Percentiles rank a stretch among this genome's conserved stretches.
Evolutionary conservation across 2,888 invertebrate species (phyloP).

Genomic region (Coelopa pilipes): DNA sequence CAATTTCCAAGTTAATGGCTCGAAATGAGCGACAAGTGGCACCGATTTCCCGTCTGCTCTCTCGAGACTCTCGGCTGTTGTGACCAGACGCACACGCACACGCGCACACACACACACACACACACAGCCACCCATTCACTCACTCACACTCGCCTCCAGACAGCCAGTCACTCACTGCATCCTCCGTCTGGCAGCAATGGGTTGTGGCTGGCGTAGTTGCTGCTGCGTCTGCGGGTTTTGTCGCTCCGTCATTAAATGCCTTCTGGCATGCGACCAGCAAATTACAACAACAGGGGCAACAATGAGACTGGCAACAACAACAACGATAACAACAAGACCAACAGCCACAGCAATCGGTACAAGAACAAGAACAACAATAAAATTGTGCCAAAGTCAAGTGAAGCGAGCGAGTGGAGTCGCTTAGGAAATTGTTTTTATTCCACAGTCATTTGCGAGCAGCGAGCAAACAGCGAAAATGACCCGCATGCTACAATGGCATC

Average conservation of each 20-base stretch:
- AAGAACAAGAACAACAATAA: constrained; percentile 13
- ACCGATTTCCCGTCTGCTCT: constrained; percentile 11
- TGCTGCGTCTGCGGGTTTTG: background rate
- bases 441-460: constrained; percentile 1
- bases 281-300: constrained; percentile 12
- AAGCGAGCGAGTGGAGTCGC: background rate
- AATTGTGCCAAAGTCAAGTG: background rate
- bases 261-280: constrained; percentile 30
- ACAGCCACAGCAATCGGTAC: background rate
- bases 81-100: too few species aligned
- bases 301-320: background rate
- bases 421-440: background rate
- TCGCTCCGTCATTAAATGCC: constrained; percentile 22
- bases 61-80: background rate
- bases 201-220: background rate
- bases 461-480: constrained; percentile 21
- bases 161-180: background rate
- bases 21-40: constrained; percentile 34
- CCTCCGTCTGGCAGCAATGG: background rate
- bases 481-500: constrained; percentile 27
- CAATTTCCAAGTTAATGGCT: constrained; percentile 30
- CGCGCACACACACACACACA: too few species aligned
- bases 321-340: constrained; percentile 7
- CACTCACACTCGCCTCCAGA: background rate
- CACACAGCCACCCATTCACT: background rate